Conservation (phyloP, 2,113 vertebrate genomes). For the Hiodon alosoides region DNA sequence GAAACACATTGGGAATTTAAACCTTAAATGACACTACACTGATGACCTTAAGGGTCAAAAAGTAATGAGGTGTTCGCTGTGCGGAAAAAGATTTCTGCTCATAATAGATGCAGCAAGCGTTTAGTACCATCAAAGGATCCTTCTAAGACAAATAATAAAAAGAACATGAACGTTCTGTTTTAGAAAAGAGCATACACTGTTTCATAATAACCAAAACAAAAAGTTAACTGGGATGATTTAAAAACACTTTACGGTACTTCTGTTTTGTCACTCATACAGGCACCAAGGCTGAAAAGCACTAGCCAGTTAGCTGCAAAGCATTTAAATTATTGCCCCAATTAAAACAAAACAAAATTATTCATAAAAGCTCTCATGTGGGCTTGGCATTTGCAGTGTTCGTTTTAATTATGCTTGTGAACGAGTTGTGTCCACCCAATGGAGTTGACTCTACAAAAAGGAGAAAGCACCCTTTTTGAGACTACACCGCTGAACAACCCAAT, state of each 20-base stretch:
- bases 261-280: slow-evolving; percentile 59
- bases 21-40: slow-evolving; percentile 56
- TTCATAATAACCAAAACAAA: slow-evolving; percentile 38
- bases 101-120: slow-evolving; percentile 78
- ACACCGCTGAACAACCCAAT: neutral
- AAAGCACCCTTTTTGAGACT: too few relatives aligned
- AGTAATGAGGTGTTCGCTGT: slow-evolving; percentile 59
- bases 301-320: slow-evolving; percentile 42
- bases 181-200: slow-evolving; percentile 42
- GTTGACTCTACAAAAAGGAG: neutral
- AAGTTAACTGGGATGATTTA: slow-evolving; percentile 48
- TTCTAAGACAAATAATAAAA: slow-evolving; percentile 70
- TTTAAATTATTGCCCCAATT: slow-evolving; percentile 46
- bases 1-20: slow-evolving; percentile 64
- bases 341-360: slow-evolving; percentile 21
- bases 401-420: slow-evolving; percentile 40
- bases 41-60: slow-evolving; percentile 62
- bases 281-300: slow-evolving; percentile 46
- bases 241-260: slow-evolving; percentile 31
- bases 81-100: slow-evolving; percentile 63
- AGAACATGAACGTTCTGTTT: slow-evolving; percentile 73
- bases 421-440: slow-evolving; percentile 16
- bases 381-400: slow-evolving; percentile 38
- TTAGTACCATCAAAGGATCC: slow-evolving; percentile 74
- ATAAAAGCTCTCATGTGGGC: slow-evolving; percentile 22